Conservation (phyloP, 2,888 invertebrate genomes). For the Cataglyphis livida region DNA sequence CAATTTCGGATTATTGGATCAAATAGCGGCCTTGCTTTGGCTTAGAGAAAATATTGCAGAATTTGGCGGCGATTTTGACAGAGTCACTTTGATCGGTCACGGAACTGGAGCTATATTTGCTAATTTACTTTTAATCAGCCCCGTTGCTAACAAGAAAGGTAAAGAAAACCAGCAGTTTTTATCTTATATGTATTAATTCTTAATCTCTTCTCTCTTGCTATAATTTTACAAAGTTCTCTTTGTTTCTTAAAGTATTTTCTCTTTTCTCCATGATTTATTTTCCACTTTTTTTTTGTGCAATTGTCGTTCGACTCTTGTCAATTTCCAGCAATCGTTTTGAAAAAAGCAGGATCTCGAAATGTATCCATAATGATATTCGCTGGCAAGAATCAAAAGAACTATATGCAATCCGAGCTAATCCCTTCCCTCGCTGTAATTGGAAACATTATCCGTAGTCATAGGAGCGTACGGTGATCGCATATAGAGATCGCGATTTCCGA, state of each 20-base stretch:
- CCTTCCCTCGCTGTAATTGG: conserved; percentile 47
- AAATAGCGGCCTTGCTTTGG: conserved; percentile 97
- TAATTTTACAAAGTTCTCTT: neutral
- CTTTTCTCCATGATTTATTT: neutral
- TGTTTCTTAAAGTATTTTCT: neutral
- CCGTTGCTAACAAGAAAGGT: conserved; percentile 89
- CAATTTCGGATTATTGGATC: conserved; percentile 98
- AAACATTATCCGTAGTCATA: conserved; percentile 64
- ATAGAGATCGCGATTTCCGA: conserved; percentile 63
- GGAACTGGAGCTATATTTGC: conserved; percentile 98
- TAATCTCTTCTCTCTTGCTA: neutral
- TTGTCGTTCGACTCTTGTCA: neutral
- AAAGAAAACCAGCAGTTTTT: conserved; percentile 62
- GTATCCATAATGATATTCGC: neutral
- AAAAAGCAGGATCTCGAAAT: neutral
- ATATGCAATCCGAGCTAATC: conserved; percentile 40
- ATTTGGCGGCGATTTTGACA: conserved; percentile 95
- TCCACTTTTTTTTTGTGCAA: no score
- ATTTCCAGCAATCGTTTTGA: neutral
- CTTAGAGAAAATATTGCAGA: conserved; percentile 96
- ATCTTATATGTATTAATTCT: neutral
- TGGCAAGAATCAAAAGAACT: conserved; percentile 32
- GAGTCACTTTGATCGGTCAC: conserved; percentile 97
- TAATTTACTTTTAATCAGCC: conserved; percentile 97
- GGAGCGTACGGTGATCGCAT: conserved; percentile 38